Conservation (phyloP, 1,140 invertebrate species). For the Lepidotrigona ventralis region DNA sequence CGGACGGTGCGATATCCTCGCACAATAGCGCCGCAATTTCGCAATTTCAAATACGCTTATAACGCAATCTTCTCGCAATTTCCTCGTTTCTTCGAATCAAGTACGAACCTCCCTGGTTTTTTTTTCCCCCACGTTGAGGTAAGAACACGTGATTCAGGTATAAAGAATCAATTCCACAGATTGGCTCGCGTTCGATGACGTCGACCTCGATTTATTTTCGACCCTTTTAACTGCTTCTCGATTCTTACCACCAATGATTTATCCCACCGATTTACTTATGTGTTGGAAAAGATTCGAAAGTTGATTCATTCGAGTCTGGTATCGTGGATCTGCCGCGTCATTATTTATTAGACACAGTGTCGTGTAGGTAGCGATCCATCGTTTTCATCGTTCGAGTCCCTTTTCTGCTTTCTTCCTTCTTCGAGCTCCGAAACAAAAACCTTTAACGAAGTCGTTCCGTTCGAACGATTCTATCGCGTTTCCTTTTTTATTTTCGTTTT, state of each 20-base stretch:
- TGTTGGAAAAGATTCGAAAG: too few species aligned
- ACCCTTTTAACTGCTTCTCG: neutral
- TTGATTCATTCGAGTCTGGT: neutral
- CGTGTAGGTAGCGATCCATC: constrained; percentile 7
- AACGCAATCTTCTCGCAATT: too few species aligned
- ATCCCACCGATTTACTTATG: neutral
- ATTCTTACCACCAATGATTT: neutral
- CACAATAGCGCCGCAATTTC: constrained; percentile 64
- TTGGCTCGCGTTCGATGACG: neutral
- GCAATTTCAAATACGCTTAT: constrained; percentile 67
- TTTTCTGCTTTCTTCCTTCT: neutral
- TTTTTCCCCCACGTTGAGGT: too few species aligned
- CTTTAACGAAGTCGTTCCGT: constrained; percentile 34
- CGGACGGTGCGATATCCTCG: constrained; percentile 60
- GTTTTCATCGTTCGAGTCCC: neutral
- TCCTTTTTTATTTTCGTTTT: neutral
- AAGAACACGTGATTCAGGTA: neutral
- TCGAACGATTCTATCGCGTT: constrained; percentile 11
- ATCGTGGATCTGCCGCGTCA: neutral
- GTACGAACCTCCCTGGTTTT: neutral
- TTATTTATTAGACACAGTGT: constrained; percentile 17
- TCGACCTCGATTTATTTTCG: neutral
- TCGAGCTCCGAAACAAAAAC: neutral
- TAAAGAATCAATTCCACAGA: constrained; percentile 19
- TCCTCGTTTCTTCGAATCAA: constrained; percentile 7